A percentile compares a stretch with the other conserved stretches of the same genome.
Conservation (phyloP, 2,113 vertebrate genomes). For the Jacana jacana region DNA sequence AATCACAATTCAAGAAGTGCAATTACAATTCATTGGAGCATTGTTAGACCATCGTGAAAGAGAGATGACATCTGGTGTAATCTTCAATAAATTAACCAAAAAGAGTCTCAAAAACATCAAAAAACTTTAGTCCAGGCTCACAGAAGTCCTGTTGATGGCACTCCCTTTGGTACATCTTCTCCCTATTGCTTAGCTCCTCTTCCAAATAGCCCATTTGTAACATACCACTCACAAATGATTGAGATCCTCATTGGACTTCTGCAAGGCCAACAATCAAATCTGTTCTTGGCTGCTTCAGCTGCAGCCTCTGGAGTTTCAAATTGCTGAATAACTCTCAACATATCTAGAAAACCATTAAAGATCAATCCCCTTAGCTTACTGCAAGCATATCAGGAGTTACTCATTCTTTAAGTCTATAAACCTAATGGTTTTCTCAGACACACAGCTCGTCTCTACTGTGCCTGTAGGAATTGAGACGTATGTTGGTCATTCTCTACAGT, state of each 20-base stretch:
- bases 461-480: background rate
- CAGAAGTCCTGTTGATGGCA: background rate
- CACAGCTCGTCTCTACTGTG: background rate
- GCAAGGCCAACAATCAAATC: background rate
- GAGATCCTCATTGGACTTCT: background rate
- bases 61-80: background rate
- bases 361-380: background rate
- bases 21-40: background rate
- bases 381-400: background rate
- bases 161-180: background rate
- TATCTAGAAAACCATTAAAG: background rate
- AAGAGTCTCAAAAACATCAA: background rate
- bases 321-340: background rate
- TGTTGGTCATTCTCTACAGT: background rate
- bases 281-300: background rate
- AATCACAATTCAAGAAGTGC: background rate
- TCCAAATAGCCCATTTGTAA: background rate
- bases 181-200: background rate
- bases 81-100: background rate
- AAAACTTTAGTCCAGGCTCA: background rate
- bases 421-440: background rate
- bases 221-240: background rate
- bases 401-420: conserved; percentile 14
- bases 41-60: background rate
- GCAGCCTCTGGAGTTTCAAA: background rate